Conservation (phyloP, 2,797 vertebrate genomes). For the Acipenser transmontanus region DNA sequence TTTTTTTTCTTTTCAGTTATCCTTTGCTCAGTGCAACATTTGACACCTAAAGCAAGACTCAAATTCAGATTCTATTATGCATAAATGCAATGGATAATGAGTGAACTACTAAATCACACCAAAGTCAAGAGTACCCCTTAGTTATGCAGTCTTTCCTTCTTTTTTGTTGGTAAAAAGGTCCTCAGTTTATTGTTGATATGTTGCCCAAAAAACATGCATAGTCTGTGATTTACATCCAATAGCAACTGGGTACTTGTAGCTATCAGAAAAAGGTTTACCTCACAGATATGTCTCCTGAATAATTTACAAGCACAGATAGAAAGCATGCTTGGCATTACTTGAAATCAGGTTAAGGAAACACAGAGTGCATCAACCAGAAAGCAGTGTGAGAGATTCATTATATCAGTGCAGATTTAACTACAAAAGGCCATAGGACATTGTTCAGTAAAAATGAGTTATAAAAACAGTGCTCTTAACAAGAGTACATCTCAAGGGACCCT, state of each 20-base stretch:
- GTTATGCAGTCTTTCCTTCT: too few species aligned
- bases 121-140: too few species aligned
- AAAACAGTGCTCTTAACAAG: neutral
- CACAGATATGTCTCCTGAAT: neutral
- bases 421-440: neutral
- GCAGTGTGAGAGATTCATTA: neutral
- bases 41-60: too few species aligned
- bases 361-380: neutral
- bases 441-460: neutral
- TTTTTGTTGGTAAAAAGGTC: neutral
- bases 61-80: too few species aligned
- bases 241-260: conserved; percentile 16
- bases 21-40: too few species aligned
- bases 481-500: neutral
- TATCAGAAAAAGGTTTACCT: conserved; percentile 4
- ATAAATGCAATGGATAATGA: too few species aligned
- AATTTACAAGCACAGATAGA: neutral
- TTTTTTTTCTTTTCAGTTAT: too few species aligned
- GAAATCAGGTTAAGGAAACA: neutral
- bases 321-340: neutral
- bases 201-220: neutral
- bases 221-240: neutral
- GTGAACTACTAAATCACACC: too few species aligned
- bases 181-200: neutral
- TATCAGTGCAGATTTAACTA: neutral